A percentile compares a stretch with the other conserved stretches of the same genome.
phyloP scores from a whole-genome alignment of 2,113 vertebrate genomes.

The Carassius gibelio region DNA sequence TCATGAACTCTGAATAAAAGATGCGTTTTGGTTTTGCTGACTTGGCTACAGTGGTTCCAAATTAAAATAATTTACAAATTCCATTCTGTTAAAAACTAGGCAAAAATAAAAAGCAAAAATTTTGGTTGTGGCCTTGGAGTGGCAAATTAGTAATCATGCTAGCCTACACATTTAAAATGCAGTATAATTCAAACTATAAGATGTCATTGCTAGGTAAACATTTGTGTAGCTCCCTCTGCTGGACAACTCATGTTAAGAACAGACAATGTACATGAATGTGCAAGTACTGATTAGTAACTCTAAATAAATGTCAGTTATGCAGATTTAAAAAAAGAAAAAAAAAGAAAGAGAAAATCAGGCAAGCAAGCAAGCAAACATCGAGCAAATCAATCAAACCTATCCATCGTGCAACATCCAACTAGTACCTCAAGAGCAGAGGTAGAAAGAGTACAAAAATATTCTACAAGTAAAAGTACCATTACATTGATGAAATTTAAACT shows the following conservation, averaged over 20 bases:
- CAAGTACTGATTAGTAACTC: not conserved
- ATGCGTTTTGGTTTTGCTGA: not conserved
- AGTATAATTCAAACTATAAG: constrained; percentile 38
- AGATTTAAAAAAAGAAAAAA: not conserved
- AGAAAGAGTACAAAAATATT: too few relatives aligned
- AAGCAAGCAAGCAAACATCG: too few relatives aligned
- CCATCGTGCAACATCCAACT: too few relatives aligned
- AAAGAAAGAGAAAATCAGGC: not conserved
- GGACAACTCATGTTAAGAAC: not conserved
- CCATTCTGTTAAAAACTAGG: not conserved
- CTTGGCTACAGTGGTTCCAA: not conserved
- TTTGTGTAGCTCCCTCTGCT: constrained; percentile 51
- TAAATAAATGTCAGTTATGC: not conserved
- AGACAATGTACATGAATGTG: not conserved
- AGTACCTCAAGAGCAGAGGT: too few relatives aligned
- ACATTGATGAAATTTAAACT: too few relatives aligned
- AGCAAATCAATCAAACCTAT: too few relatives aligned
- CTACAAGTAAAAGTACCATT: too few relatives aligned
- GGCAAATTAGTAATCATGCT: not conserved
- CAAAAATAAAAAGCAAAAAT: not conserved
- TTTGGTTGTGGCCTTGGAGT: not conserved
- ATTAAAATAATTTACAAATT: not conserved
- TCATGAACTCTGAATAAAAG: not conserved
- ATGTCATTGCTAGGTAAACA: not conserved
- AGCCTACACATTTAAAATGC: constrained; percentile 7